A percentile compares a stretch with the other conserved stretches of the same genome.
These are phyloP conservation scores for Entomyzon cyanotis DNA, from an alignment of 2,113 vertebrate species.

Conservation along the genomic window DNA sequence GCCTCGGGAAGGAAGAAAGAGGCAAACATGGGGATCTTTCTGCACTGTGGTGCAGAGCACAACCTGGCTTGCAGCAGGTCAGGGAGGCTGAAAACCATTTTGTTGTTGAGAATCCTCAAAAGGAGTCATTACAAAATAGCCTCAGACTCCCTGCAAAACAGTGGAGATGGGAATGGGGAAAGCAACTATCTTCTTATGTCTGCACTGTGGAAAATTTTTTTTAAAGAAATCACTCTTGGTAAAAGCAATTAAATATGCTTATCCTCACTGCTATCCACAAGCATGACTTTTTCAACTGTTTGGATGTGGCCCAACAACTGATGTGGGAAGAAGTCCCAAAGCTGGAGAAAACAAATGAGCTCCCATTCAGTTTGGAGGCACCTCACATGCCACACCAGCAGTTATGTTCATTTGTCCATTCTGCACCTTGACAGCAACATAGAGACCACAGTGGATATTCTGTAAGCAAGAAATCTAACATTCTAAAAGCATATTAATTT, in stretches of 20 bases:
- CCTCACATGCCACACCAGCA: neutral
- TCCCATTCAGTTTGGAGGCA: neutral
- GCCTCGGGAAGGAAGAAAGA: neutral
- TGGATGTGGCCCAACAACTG: neutral
- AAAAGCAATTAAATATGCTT: neutral
- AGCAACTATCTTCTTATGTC: neutral
- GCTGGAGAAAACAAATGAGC: neutral
- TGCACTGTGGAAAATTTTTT: neutral
- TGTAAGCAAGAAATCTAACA: neutral
- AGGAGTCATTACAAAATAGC: neutral
- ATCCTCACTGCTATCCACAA: neutral
- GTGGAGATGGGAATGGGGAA: accelerated
- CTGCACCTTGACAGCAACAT: neutral
- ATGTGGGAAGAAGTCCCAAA: neutral
- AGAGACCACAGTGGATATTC: neutral
- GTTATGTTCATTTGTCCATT: neutral
- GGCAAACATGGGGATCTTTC: neutral
- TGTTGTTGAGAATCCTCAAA: neutral
- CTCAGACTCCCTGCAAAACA: neutral
- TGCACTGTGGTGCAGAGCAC: neutral
- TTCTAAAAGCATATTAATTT: neutral
- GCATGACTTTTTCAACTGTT: neutral
- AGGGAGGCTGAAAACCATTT: neutral
- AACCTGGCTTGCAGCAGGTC: neutral
- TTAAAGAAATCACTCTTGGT: neutral